These are phyloP conservation scores for Physeter macrocephalus DNA, from an alignment of 2,113 vertebrate genomes.

Conservation along the genomic window DNA sequence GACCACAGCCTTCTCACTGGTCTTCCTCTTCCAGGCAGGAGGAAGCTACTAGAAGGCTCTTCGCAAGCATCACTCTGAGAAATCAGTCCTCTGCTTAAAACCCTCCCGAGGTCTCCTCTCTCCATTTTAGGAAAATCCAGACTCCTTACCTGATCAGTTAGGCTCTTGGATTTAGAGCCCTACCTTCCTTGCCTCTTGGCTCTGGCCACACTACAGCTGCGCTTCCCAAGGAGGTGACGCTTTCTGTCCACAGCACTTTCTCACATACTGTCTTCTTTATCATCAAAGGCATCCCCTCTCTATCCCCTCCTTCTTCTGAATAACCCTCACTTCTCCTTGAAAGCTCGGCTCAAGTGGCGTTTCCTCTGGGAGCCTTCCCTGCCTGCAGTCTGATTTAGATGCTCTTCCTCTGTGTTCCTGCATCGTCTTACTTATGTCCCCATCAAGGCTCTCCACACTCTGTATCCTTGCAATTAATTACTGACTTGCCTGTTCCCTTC, in stretches of 20 bases:
- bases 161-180: neutral
- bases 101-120: neutral
- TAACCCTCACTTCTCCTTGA: neutral
- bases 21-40: neutral
- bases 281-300: too few species aligned
- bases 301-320: neutral
- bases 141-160: neutral
- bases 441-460: neutral
- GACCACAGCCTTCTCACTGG: neutral
- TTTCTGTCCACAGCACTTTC: neutral
- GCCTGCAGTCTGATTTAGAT: neutral
- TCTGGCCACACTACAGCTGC: neutral
- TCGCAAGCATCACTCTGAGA: neutral
- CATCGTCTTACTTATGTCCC: neutral
- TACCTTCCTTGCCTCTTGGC: neutral
- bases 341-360: neutral
- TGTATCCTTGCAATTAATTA: neutral
- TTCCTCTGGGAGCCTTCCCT: neutral
- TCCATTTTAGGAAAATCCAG: neutral
- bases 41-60: neutral
- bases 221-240: accelerated
- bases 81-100: neutral
- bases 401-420: neutral
- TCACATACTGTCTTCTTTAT: neutral
- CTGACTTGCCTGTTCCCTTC: neutral